Percentiles rank a stretch among this genome's conserved stretches.
Conservation (phyloP, 2,888 invertebrate genomes). For the Endotricha flammealis region DNA sequence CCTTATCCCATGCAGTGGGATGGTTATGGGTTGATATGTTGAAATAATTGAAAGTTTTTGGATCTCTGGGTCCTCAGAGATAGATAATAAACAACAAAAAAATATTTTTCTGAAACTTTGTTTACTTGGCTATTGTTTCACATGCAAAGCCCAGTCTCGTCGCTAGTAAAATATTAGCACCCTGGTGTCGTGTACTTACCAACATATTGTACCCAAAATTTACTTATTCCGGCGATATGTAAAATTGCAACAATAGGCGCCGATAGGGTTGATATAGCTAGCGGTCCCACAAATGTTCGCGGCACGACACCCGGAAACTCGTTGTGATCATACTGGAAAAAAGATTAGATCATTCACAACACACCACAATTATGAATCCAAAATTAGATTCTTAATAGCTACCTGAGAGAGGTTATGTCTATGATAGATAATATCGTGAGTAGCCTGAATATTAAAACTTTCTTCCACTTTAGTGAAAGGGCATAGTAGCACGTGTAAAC, state of each 20-base stretch:
- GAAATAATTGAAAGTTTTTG: too few species aligned
- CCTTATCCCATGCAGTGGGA: too few species aligned
- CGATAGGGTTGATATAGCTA: slow-evolving; percentile 87
- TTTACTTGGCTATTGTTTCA: too few species aligned
- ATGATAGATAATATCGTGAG: slow-evolving; percentile 96
- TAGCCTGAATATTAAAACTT: slow-evolving; percentile 98
- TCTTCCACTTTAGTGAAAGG: slow-evolving; percentile 99
- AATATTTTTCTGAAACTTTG: too few species aligned
- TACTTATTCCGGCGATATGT: slow-evolving; percentile 83
- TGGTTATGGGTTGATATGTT: too few species aligned
- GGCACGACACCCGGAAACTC: slow-evolving; percentile 99
- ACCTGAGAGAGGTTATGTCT: slow-evolving; percentile 91
- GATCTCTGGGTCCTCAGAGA: too few species aligned
- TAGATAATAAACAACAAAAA: too few species aligned
- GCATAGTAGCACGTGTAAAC: slow-evolving; percentile 89
- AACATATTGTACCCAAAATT: slow-evolving; percentile 93
- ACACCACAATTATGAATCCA: slow-evolving; percentile 49
- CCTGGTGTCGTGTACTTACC: slow-evolving; percentile 86
- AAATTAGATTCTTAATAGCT: slow-evolving; percentile 64
- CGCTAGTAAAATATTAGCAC: too few species aligned
- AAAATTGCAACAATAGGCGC: slow-evolving; percentile 85
- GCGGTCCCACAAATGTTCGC: slow-evolving; percentile 95
- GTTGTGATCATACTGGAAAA: slow-evolving; percentile 95
- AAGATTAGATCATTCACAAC: slow-evolving; percentile 26
- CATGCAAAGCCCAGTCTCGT: too few species aligned